Percentiles rank a stretch among this genome's conserved stretches.
Evolutionary conservation across 2,113 vertebrate species (phyloP).

Genomic region (Prochilodus magdalenae): DNA sequence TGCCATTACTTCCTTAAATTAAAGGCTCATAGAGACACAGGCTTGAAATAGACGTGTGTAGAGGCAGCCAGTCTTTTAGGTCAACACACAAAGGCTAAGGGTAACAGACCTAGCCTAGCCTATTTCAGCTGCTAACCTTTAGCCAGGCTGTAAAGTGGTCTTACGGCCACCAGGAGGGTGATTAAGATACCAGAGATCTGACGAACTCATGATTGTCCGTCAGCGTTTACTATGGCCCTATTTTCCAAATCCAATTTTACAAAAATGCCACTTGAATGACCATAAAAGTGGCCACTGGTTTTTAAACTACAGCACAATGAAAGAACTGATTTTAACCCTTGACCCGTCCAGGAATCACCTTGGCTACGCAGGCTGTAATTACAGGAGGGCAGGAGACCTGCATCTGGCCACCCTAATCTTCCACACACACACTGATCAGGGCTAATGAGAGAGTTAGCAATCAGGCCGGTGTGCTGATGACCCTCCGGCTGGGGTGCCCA

Average conservation of each 20-base stretch:
- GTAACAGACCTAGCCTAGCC: too few relatives aligned
- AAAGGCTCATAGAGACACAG: too few relatives aligned
- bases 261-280: not conserved
- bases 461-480: not conserved
- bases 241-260: not conserved
- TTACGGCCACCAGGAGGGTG: too few relatives aligned
- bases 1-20: too few relatives aligned
- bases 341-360: constrained; percentile 18
- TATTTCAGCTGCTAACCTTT: too few relatives aligned
- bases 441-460: constrained; percentile 34
- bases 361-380: constrained; percentile 11
- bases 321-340: not conserved
- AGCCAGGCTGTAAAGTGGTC: too few relatives aligned
- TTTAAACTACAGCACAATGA: not conserved
- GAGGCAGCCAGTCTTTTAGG: too few relatives aligned
- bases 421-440: constrained; percentile 23
- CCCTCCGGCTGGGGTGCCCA: not conserved
- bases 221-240: not conserved
- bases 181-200: too few relatives aligned
- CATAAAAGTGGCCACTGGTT: not conserved
- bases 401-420: not conserved
- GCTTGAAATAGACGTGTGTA: too few relatives aligned
- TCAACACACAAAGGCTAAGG: too few relatives aligned
- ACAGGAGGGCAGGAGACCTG: not conserved
- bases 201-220: not conserved